These are phyloP conservation scores for Dryobotodes eremita DNA, from an alignment of 2,888 invertebrate species.

Conservation along the genomic window DNA sequence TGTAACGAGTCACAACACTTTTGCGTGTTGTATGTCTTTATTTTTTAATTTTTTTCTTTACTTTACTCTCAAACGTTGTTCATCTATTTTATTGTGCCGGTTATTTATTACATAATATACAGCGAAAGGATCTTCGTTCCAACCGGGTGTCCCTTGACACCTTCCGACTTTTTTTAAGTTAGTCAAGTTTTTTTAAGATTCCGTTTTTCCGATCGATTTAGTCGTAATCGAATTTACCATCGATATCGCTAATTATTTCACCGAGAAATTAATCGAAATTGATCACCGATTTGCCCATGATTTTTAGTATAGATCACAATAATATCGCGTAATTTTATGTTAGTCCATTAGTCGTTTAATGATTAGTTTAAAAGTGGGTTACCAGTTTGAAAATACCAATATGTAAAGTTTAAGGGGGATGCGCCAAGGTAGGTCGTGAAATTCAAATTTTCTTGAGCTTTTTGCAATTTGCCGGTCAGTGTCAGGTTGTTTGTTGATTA, in stretches of 20 bases:
- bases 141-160: too few relatives aligned
- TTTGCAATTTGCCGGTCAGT: too few relatives aligned
- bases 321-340: constrained; percentile 38
- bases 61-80: too few relatives aligned
- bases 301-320: constrained; percentile 57
- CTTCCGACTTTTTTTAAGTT: neutral
- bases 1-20: too few relatives aligned
- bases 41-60: too few relatives aligned
- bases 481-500: too few relatives aligned
- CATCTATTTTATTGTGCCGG: too few relatives aligned
- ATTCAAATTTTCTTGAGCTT: too few relatives aligned
- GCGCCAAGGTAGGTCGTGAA: too few relatives aligned
- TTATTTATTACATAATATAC: too few relatives aligned
- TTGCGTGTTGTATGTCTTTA: too few relatives aligned
- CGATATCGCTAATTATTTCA: constrained; percentile 10
- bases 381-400: constrained; percentile 23
- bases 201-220: neutral
- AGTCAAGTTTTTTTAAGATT: constrained; percentile 8
- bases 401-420: neutral
- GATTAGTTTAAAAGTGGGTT: constrained; percentile 29
- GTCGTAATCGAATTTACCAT: neutral
- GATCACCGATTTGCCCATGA: constrained; percentile 29
- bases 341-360: constrained; percentile 58
- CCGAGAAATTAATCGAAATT: constrained; percentile 7
- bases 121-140: too few relatives aligned